These are phyloP conservation scores for Mycteria americana DNA, from an alignment of 2,797 vertebrate species.

Conservation along the genomic window DNA sequence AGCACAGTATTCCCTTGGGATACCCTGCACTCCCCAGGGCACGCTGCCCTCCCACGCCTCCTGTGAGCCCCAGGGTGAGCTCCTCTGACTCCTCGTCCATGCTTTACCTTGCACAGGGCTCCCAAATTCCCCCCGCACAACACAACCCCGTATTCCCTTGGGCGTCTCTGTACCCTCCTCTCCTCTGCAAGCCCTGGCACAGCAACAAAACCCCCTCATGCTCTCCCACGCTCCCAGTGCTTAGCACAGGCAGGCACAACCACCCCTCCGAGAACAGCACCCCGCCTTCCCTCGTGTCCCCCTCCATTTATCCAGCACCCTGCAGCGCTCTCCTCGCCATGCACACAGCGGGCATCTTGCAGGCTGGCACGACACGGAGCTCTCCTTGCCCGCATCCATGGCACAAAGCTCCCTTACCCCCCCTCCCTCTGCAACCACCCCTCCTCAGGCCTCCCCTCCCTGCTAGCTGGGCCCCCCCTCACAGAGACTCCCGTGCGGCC, in stretches of 20 bases:
- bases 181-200: background rate
- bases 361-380: background rate
- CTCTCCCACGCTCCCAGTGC: background rate
- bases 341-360: background rate
- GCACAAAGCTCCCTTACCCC: background rate
- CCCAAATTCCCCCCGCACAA: background rate
- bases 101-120: background rate
- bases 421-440: too few species aligned
- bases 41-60: background rate
- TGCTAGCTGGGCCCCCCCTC: background rate
- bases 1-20: background rate
- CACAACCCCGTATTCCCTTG: fast-evolving
- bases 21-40: too few species aligned
- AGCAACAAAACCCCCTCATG: background rate
- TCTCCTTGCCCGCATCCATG: background rate
- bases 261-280: background rate
- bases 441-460: too few species aligned
- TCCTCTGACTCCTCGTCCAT: fast-evolving
- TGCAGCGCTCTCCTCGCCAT: fast-evolving
- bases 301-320: background rate
- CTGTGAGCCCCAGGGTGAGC: background rate
- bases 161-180: background rate
- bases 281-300: fast-evolving
- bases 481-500: background rate
- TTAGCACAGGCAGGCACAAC: background rate